Evolutionary conservation across 2,888 invertebrate species (phyloP).

Genomic region (Neoaliturus tenellus): DNA sequence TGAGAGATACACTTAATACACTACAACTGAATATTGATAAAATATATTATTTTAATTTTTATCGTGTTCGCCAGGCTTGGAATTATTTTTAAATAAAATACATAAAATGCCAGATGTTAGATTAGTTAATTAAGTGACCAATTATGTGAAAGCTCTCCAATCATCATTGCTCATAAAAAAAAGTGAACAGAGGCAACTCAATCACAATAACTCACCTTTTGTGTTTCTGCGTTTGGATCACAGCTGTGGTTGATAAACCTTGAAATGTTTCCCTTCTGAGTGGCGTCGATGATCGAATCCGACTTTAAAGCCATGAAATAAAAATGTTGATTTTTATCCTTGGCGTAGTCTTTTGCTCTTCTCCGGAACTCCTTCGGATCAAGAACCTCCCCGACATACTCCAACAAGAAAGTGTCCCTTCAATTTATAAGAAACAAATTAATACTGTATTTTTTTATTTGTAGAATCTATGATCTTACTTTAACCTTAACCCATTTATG

Average conservation of each 20-base stretch:
- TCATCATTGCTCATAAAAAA: too few species aligned
- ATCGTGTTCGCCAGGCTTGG: too few species aligned
- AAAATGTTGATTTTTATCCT: constrained; percentile 93
- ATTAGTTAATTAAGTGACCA: too few species aligned
- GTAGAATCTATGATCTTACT: too few species aligned
- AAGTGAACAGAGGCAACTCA: too few species aligned
- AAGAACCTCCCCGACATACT: constrained; percentile 98
- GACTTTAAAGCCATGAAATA: constrained; percentile 98
- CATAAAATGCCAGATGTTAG: too few species aligned
- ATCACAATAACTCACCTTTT: constrained; percentile 90
- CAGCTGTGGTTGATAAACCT: constrained; percentile 99
- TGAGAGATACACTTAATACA: constrained; percentile 7
- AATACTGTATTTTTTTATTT: too few species aligned
- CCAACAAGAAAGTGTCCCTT: constrained; percentile 97
- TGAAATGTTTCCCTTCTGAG: constrained; percentile 95
- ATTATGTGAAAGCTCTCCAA: too few species aligned
- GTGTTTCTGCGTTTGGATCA: constrained; percentile 98
- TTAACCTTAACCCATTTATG: too few species aligned
- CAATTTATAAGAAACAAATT: neutral
- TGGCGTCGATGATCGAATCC: constrained; percentile 97
- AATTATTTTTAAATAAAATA: too few species aligned
- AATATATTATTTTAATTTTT: too few species aligned
- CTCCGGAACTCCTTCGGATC: constrained; percentile 93
- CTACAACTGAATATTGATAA: neutral
- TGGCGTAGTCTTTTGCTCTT: constrained; percentile 91